phyloP scores from a whole-genome alignment of 2,888 invertebrate genomes.

The Trissonchulus latispiculum region DNA sequence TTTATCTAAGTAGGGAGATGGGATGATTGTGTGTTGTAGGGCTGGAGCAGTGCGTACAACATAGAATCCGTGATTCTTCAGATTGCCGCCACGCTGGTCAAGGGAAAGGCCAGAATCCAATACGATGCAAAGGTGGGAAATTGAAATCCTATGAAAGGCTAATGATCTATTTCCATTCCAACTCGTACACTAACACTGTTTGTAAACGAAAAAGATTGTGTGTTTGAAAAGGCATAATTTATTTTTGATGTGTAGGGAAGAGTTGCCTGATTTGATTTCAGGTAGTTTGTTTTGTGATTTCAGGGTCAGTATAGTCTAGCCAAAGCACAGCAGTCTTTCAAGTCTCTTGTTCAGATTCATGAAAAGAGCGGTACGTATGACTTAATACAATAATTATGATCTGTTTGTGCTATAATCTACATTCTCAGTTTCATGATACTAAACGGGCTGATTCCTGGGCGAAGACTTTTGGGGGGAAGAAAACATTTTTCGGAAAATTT shows the following conservation, averaged over 20 bases:
- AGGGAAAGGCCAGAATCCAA: conserved; percentile 95
- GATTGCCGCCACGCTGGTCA: conserved; percentile 95
- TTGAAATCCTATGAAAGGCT: too few species aligned
- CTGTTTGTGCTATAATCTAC: too few species aligned
- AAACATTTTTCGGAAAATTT: too few species aligned
- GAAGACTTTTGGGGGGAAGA: too few species aligned
- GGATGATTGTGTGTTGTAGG: conserved; percentile 50
- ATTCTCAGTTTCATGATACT: too few species aligned
- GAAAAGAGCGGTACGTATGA: conserved; percentile 81
- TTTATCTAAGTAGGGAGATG: too few species aligned
- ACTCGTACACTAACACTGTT: too few species aligned
- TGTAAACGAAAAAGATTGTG: too few species aligned
- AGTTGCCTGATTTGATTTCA: not conserved
- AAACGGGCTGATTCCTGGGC: too few species aligned
- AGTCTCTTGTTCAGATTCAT: conserved; percentile 97
- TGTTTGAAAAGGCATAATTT: conserved; percentile 1
- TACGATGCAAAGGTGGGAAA: conserved; percentile 53
- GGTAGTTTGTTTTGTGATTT: conserved; percentile 43
- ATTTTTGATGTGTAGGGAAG: not conserved
- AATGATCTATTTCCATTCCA: too few species aligned
- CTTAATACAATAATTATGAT: too few species aligned
- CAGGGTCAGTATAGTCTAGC: conserved; percentile 92
- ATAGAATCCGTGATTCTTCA: conserved; percentile 98
- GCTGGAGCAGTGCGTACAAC: conserved; percentile 98
- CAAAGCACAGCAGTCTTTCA: conserved; percentile 97